A percentile compares a stretch with the other conserved stretches of the same genome.
Conservation (phyloP, 2,888 invertebrate genomes). For the Calliphora vomitoria region DNA sequence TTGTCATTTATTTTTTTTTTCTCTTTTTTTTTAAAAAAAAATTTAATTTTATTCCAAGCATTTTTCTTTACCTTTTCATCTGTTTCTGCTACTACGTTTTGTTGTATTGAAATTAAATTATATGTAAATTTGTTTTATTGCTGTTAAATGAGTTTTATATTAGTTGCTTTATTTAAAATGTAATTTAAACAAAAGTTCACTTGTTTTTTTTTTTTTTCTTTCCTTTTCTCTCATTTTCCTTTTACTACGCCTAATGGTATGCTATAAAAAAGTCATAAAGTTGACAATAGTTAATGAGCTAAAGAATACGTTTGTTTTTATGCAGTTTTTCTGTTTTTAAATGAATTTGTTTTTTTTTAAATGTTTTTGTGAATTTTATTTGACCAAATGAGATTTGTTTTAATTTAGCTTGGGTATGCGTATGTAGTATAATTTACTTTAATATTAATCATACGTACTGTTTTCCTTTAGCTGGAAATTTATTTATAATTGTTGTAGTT, state of each 20-base stretch:
- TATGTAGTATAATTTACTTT: not conserved
- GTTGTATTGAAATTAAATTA: conserved; percentile 61
- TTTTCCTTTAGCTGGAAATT: not conserved
- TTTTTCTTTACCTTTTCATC: not conserved
- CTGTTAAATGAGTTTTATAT: conserved; percentile 56
- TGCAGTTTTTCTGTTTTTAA: not conserved
- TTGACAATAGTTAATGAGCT: conserved; percentile 14
- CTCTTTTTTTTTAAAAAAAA: not conserved
- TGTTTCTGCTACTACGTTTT: not conserved
- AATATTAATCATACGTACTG: conserved; percentile 33
- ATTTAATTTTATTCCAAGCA: not conserved
- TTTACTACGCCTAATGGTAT: conserved; percentile 24
- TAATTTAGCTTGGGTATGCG: not conserved
- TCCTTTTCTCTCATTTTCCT: not conserved
- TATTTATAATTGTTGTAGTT: not conserved
- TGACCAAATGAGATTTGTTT: not conserved
- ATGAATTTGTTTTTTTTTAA: not conserved
- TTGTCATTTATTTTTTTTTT: conserved; percentile 1
- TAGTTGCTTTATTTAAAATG: conserved; percentile 54
- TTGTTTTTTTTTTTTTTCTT: not conserved
- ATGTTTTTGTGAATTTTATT: not conserved
- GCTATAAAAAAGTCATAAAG: conserved; percentile 33
- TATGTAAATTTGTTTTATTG: conserved; percentile 64
- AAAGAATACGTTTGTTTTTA: not conserved
- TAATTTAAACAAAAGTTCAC: conserved; percentile 24